Evolutionary conservation across 1,140 invertebrate genomes (phyloP), one percentile per base, ranked within the genome.

Genomic region (Pachyrhynchus sulphureomaculatus): DNA sequence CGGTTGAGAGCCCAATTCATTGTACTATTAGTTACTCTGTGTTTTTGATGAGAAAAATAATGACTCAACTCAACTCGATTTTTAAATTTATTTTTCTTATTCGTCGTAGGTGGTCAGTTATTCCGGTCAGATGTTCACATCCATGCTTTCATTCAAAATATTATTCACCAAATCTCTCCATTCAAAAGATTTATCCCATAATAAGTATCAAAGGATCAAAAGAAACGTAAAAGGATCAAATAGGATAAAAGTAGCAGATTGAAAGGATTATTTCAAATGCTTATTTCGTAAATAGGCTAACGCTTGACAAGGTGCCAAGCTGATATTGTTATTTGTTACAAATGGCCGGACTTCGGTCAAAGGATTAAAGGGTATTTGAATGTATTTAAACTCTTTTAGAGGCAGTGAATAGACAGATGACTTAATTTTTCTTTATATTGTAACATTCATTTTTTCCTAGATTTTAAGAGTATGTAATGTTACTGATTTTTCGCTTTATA

Each of bases 271-370:
- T 54, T 52, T 52, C 33, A 21, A 21, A 52, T 52, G 37, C 29
- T 54, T 39, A 54, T 54, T 54, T 54, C 51, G 42, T 54, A 54
- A 54, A 54, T n/a, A 37, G 51, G 36, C 51, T 10, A 42, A 17
- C 51, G 51, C 51, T 23, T 54, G 51, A 54, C 51, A 54, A 42
- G 51, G 51, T 54, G 39, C 23, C 51, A 54, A 54, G 51, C 51
- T 54, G 51, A 54, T 41, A 36, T 39, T n/a, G n/a, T n/a, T 41
- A 54, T 54, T 54, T 36, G 23, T 54, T 33, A 49, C 47, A 49
- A 29, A 15, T 24, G 47, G 13, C 49, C 23, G 49, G 49, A 32
- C 45, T 15, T 51, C 33, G 48, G 48, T 51, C 48, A 37, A 51
- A 51, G 48, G 48, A 18, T 26, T 54, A 41, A 48, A 20, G 15